Percentiles rank a stretch among this genome's conserved stretches.
These are phyloP conservation scores for Mirounga angustirostris DNA, from an alignment of 2,113 vertebrate species.

Conservation along the genomic window DNA sequence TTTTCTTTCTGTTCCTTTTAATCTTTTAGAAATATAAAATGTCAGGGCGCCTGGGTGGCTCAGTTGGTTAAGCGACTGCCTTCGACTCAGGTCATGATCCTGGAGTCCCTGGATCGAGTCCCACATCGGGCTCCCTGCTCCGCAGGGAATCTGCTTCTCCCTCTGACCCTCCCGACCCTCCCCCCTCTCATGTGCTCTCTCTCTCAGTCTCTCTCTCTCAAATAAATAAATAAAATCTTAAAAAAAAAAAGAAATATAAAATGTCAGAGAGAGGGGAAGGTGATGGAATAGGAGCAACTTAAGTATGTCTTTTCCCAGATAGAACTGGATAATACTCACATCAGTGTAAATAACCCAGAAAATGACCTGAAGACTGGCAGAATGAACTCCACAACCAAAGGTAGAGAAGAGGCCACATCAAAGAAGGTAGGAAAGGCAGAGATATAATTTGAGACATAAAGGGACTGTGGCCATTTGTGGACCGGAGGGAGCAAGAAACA, in stretches of 20 bases:
- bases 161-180: no score
- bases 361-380: not conserved
- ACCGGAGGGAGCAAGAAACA: not conserved
- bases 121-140: no score
- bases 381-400: not conserved
- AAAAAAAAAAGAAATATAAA: not conserved
- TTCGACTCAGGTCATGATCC: no score
- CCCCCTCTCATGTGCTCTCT: no score
- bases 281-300: not conserved
- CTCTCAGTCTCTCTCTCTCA: no score
- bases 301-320: not conserved
- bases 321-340: not conserved
- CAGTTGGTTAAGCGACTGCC: no score
- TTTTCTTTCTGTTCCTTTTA: not conserved
- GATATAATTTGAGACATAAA: not conserved
- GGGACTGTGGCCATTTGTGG: not conserved
- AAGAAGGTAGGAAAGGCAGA: not conserved
- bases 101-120: no score
- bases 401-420: not conserved
- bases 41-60: not conserved
- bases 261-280: not conserved
- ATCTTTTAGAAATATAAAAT: not conserved
- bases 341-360: not conserved
- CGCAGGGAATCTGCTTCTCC: no score
- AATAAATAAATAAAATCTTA: no score